Conservation (phyloP, 2,888 invertebrate genomes). For the Napeogenes inachia region DNA sequence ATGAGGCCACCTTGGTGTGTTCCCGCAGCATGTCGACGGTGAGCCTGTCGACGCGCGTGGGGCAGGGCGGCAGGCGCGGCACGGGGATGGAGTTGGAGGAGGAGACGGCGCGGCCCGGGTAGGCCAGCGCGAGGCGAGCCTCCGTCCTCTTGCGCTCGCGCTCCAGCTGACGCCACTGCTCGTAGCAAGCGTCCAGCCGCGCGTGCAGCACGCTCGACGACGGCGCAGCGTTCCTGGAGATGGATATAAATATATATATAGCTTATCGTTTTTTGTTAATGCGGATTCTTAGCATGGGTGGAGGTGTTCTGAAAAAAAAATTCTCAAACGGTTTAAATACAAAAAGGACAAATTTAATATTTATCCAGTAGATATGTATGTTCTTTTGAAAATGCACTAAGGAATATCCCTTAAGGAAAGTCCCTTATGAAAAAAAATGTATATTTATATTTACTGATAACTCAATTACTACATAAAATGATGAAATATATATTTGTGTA, state of each 20-base stretch:
- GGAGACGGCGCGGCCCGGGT: slow-evolving; percentile 87
- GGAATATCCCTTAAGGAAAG: too few relatives aligned
- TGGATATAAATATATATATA: too few relatives aligned
- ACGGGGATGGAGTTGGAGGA: slow-evolving; percentile 86
- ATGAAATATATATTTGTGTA: too few relatives aligned
- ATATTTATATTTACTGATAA: too few relatives aligned
- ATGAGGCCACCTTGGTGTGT: slow-evolving; percentile 79
- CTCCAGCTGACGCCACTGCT: slow-evolving; percentile 87
- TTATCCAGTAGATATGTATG: too few relatives aligned
- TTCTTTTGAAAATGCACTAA: too few relatives aligned
- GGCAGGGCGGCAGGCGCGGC: slow-evolving; percentile 86
- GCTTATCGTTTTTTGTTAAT: too few relatives aligned
- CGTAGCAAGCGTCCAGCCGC: slow-evolving; percentile 86
- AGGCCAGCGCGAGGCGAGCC: slow-evolving; percentile 85
- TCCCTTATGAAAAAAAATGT: too few relatives aligned
- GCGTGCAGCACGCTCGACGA: slow-evolving; percentile 82
- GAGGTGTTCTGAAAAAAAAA: too few relatives aligned
- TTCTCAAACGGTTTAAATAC: too few relatives aligned
- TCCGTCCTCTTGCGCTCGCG: slow-evolving; percentile 89
- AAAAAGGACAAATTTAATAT: too few relatives aligned
- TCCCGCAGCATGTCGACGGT: slow-evolving; percentile 89
- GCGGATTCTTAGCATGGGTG: not conserved
- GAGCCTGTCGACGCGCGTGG: slow-evolving; percentile 86
- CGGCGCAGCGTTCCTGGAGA: slow-evolving; percentile 60
- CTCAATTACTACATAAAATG: too few relatives aligned